Conservation (phyloP, 2,113 vertebrate genomes). For the Centropus unirufus region DNA sequence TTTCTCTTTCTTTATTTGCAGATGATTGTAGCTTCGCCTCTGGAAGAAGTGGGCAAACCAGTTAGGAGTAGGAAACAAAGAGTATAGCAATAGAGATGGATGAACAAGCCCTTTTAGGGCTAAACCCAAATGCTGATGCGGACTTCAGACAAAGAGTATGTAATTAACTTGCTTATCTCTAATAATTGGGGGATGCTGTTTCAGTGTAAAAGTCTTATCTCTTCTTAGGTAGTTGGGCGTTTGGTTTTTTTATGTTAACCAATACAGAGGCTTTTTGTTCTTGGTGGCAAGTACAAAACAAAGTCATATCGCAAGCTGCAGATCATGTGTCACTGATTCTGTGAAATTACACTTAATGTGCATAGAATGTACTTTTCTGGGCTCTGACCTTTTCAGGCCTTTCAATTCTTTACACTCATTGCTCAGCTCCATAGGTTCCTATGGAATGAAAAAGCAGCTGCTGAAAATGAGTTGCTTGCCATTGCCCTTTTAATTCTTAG, state of each 20-base stretch:
- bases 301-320: neutral
- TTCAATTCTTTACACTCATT: neutral
- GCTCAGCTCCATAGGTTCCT: rapidly evolving
- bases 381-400: neutral
- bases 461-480: neutral
- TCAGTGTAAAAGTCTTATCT: neutral
- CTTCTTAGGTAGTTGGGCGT: neutral
- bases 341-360: neutral
- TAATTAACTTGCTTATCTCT: neutral
- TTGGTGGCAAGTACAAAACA: neutral
- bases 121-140: constrained; percentile 95
- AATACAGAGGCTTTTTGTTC: rapidly evolving
- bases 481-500: neutral
- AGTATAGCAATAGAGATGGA: constrained; percentile 89
- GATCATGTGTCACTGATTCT: rapidly evolving
- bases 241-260: neutral
- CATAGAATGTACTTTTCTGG: neutral
- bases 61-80: constrained; percentile 80
- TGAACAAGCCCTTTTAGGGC: constrained; percentile 96
- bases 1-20: constrained; percentile 69
- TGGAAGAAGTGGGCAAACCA: constrained; percentile 77
- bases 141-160: constrained; percentile 93
- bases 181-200: neutral
- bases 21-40: constrained; percentile 81
- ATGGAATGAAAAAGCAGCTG: neutral